Percentiles rank a stretch among this genome's conserved stretches.
These are phyloP conservation scores for Zaprionus tsacasi DNA, from an alignment of 1,140 invertebrate genomes.

Conservation along the genomic window DNA sequence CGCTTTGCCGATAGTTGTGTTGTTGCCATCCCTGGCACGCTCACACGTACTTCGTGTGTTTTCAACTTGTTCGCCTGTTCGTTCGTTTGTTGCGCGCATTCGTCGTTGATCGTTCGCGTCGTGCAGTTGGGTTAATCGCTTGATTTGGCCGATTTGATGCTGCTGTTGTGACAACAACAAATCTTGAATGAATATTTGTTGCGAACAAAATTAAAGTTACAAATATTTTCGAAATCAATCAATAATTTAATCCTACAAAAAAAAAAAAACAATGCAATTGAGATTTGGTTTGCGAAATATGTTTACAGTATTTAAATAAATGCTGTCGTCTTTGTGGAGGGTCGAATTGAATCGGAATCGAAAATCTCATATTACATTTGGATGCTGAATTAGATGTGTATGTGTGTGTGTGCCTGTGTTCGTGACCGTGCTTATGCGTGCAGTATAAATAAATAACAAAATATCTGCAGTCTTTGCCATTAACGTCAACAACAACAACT, in stretches of 20 bases:
- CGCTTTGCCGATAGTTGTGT: slow-evolving; percentile 35
- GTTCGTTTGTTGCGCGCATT: slow-evolving; percentile 55
- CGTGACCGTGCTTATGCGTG: slow-evolving; percentile 46
- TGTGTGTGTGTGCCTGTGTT: slow-evolving; percentile 29
- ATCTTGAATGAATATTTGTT: slow-evolving; percentile 32
- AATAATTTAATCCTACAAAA: slow-evolving; percentile 22
- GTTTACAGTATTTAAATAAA: slow-evolving; percentile 34
- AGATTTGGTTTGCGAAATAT: slow-evolving; percentile 3
- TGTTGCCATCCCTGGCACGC: slow-evolving; percentile 46
- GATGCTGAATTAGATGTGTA: slow-evolving; percentile 65
- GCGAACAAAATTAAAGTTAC: slow-evolving; percentile 20
- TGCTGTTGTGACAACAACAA: slow-evolving; percentile 26
- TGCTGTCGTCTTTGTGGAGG: slow-evolving; percentile 61
- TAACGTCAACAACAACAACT: slow-evolving; percentile 45
- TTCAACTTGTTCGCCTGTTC: slow-evolving; percentile 45
- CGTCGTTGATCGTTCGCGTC: slow-evolving; percentile 67
- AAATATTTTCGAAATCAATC: background rate
- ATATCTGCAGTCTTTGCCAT: slow-evolving; percentile 73
- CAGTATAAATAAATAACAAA: slow-evolving; percentile 79
- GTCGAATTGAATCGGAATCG: slow-evolving; percentile 36
- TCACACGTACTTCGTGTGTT: slow-evolving; percentile 29
- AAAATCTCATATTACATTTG: slow-evolving; percentile 65
- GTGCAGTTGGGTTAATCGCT: slow-evolving; percentile 60
- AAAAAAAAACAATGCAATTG: slow-evolving; percentile 21
- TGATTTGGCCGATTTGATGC: slow-evolving; percentile 14